Evolutionary conservation across 2,797 vertebrate species (phyloP), one percentile per base, ranked within the genome.

Genomic region (Alosa sapidissima): DNA sequence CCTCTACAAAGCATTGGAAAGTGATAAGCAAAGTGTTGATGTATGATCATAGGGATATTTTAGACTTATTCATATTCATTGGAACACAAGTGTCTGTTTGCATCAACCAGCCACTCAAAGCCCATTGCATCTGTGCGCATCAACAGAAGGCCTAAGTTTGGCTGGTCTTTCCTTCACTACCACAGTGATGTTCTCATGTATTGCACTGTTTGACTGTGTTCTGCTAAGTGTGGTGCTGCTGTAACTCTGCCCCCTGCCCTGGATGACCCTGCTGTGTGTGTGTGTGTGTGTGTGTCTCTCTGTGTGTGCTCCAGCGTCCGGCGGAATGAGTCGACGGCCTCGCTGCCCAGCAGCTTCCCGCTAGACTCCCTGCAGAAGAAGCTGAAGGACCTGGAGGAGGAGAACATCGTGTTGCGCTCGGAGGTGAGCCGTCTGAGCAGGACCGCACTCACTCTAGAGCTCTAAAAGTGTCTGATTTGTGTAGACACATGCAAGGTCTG

Each of bases 281-380:
- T 11, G 2, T 82, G 28, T 81, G 7, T 54, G 13, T 5, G 13
- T 62, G 33, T 36, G 1, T 41, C 45, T 11, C 9, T 28, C 65
- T 62, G 82, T 51, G 28, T 82, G 21, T 81, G 10, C 83, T 33
- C 83, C 91, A 99, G 98, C 87, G 89, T 99, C 85, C 97, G 96
- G 89, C 95, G 95, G 78, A 97, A 96, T 89, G 98, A 99, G 88
- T 96, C 95, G 0, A 95, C 92, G 1, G 94, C 95, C 86, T 97
- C 96, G 0, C 93, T 97, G 84, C 97, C 98, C 91, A 96, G 92
- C 85, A 96, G 95, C 92, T 98, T 99, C 88, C 98, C 98, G 55
- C 89, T 99, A 94, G 98, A 99, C 90, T 98, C 97, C 0, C 94
- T 99, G 87, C 98, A 99, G 86, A 99, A 97, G 95, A 99, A 99